Percentiles rank a stretch among this genome's conserved stretches.
These are phyloP conservation scores for Cydia fagiglandana DNA, from an alignment of 1,140 invertebrate genomes.

Conservation along the genomic window DNA sequence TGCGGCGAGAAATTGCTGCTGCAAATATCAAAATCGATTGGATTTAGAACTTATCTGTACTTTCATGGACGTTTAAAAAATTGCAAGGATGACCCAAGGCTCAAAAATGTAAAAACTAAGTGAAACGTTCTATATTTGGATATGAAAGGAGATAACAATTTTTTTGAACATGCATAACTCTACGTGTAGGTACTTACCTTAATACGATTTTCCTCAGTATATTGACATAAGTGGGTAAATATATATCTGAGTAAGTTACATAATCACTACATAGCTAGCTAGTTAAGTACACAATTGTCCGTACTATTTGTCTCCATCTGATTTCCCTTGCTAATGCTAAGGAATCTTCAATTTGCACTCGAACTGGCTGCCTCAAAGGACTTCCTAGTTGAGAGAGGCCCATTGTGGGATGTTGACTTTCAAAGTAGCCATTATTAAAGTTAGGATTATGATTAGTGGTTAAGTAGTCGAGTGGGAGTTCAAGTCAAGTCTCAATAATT, in stretches of 20 bases:
- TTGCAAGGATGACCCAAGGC: no score
- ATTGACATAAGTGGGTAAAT: no score
- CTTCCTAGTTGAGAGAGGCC: conserved; percentile 1
- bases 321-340: conserved; percentile 22
- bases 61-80: no score
- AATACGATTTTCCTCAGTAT: no score
- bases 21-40: no score
- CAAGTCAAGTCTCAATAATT: not conserved
- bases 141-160: no score
- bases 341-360: conserved; percentile 22
- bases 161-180: no score
- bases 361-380: conserved; percentile 7
- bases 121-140: no score
- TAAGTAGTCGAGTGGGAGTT: not conserved
- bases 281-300: not conserved
- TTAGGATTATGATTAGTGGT: conserved; percentile 8
- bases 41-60: no score
- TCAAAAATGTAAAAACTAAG: no score
- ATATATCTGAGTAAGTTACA: not conserved
- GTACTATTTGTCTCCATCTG: conserved; percentile 12
- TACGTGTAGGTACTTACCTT: no score
- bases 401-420: conserved; percentile 22
- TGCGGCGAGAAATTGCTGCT: no score
- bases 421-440: conserved; percentile 17
- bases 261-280: not conserved